Evolutionary conservation across 2,797 vertebrate species (phyloP).

Genomic region (Centroberyx gerrardi): DNA sequence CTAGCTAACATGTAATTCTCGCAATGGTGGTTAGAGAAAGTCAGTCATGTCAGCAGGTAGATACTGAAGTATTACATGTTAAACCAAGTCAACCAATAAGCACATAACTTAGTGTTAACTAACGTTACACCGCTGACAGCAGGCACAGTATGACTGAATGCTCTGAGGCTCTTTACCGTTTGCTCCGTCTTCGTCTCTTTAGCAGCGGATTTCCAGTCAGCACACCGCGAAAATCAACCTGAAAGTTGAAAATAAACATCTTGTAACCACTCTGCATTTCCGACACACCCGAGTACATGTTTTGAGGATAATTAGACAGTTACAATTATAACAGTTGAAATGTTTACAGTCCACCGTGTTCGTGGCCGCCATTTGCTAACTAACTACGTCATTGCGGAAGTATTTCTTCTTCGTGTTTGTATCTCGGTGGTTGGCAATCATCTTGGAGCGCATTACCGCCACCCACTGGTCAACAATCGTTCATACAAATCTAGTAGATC

Average conservation of each 20-base stretch:
- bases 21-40: too few species aligned
- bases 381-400: conserved; percentile 60
- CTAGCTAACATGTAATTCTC: background rate
- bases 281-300: conserved; percentile 78
- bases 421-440: too few species aligned
- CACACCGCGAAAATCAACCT: conserved; percentile 73
- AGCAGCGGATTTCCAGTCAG: conserved; percentile 41
- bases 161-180: conserved; percentile 53
- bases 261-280: conserved; percentile 72
- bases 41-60: too few species aligned
- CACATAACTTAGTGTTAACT: background rate
- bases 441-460: background rate
- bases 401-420: conserved; percentile 62
- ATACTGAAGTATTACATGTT: too few species aligned
- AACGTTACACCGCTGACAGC: background rate
- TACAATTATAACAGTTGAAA: conserved; percentile 80
- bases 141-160: background rate
- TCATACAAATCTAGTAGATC: background rate
- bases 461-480: background rate
- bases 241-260: conserved; percentile 87
- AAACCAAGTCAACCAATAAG: background rate
- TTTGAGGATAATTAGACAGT: conserved; percentile 83
- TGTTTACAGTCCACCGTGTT: conserved; percentile 80
- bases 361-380: conserved; percentile 80
- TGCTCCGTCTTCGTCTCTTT: conserved; percentile 50